Evolutionary conservation across 2,113 vertebrate species (phyloP).

Genomic region (Mionectes macconnelli): DNA sequence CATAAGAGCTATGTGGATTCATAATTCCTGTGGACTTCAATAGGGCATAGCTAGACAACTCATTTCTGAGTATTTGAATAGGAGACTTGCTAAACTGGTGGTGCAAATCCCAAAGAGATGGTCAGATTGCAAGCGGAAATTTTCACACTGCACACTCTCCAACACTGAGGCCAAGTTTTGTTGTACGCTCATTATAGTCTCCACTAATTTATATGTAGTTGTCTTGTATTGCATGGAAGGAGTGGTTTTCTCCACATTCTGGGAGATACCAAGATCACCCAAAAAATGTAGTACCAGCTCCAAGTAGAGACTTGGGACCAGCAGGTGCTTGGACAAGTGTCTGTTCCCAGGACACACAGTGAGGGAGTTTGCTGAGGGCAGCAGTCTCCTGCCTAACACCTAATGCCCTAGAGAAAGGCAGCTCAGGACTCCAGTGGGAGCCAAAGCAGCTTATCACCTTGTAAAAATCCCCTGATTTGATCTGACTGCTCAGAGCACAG

Average conservation of each 20-base stretch:
- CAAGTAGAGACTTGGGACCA: neutral
- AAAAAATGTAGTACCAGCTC: neutral
- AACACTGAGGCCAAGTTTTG: neutral
- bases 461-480: neutral
- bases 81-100: neutral
- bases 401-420: neutral
- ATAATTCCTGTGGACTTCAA: neutral
- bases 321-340: neutral
- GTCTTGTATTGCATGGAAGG: rapidly evolving
- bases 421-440: neutral
- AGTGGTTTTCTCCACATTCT: neutral
- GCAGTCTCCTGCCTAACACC: neutral
- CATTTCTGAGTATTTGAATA: neutral
- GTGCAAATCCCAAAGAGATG: rapidly evolving
- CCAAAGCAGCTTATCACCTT: neutral
- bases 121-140: neutral
- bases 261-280: neutral
- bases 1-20: neutral
- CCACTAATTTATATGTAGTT: neutral
- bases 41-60: neutral
- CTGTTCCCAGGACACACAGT: rapidly evolving
- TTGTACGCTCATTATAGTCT: rapidly evolving
- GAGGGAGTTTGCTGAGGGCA: neutral
- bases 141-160: neutral
- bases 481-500: constrained; percentile 25